Base-by-base conservation (phyloP, 2,113 vertebrate genomes). In the Antechinus stuartii region DNA sequence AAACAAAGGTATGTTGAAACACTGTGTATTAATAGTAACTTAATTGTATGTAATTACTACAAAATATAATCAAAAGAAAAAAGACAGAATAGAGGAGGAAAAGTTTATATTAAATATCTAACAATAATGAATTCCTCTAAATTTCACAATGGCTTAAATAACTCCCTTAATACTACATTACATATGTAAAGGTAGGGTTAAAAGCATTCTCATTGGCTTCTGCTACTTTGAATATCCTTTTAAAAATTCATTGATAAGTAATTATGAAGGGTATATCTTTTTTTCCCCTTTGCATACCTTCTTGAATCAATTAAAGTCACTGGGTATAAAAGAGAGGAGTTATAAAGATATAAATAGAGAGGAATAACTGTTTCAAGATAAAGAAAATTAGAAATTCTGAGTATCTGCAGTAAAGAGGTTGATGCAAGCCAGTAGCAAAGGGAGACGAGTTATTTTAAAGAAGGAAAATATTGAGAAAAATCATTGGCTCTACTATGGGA, bases 11-110 rank as follows among this genome's bases (percentile, higher is more conserved):
- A 30, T 54, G 3, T 55, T 93, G 92, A 26, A 49, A 0, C 52
- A 91, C 61, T 47, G 23, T 91, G 6, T 5, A 24, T 89, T 93
- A 95, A 95, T 96, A 93, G 55, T 8, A 89, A 2, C 35, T 93
- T 1, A 50, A 54, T 54, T 53, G 50, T 30, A 90, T 90, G 30
- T 27, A 89, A 50, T 93, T 94, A 93, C 90, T 30, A 52, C 35
- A 95, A 93, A 35, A 76, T 52, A 1, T 3, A 46, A 89, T 50
- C 91, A 19, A 0, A 91, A 95, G 91, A 84, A 89, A 0, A 47
- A n/a, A n/a, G 57, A 89, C 0, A 92, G 53, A 30, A 54, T 24
- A 7, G 24, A 46, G 76, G 54, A 91, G 10, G 35, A 23, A 42
- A 2, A 57, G 53, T 94, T 92, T 2, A 92, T 90, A 68, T 94